Conservation (phyloP, 2,888 invertebrate species). For the Podotricha telesiphe region DNA sequence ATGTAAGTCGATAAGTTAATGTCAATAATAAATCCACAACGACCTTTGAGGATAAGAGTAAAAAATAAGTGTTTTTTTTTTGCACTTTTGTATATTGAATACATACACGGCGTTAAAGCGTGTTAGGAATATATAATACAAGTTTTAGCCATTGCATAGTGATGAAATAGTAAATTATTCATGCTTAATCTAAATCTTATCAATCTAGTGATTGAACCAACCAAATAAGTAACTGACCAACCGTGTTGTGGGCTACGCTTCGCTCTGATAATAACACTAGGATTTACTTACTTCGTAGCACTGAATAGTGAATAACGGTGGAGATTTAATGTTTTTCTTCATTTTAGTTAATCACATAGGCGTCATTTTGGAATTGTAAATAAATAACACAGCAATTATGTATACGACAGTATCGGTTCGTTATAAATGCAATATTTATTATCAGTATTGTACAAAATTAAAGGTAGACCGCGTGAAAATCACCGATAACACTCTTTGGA, state of each 20-base stretch:
- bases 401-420: conserved; percentile 27
- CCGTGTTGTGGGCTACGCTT: conserved; percentile 24
- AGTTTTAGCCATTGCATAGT: background rate
- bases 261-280: conserved; percentile 35
- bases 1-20: conserved; percentile 1
- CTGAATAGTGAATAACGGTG: conserved; percentile 83
- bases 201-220: conserved; percentile 8
- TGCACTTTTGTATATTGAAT: background rate
- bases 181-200: conserved; percentile 11
- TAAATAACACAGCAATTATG: conserved; percentile 35
- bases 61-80: background rate
- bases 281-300: conserved; percentile 83
- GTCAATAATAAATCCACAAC: conserved; percentile 18
- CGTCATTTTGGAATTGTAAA: conserved; percentile 29
- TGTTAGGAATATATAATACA: background rate
- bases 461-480: conserved; percentile 69
- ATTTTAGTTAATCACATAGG: conserved; percentile 50
- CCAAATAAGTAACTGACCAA: conserved; percentile 20
- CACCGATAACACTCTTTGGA: conserved; percentile 50
- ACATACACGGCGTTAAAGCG: background rate
- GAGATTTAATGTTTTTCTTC: conserved; percentile 70
- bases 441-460: conserved; percentile 38
- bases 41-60: background rate
- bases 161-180: background rate
- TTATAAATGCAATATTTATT: conserved; percentile 1